A percentile compares a stretch with the other conserved stretches of the same genome.
Conservation (phyloP, 2,888 invertebrate genomes). For the Acrobasis consociella region DNA sequence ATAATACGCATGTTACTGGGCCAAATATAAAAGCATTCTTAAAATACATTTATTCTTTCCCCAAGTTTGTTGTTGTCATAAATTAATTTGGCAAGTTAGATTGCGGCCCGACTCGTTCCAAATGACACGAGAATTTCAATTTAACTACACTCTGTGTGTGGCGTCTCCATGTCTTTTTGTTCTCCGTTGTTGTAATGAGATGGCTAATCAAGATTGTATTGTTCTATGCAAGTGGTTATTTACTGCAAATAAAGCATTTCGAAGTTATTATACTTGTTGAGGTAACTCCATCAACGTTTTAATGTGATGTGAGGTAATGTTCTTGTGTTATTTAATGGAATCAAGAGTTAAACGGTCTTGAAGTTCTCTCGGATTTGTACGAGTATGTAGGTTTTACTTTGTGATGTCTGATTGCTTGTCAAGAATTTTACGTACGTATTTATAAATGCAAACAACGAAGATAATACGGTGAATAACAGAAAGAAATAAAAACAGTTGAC, state of each 20-base stretch:
- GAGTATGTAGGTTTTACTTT: not conserved
- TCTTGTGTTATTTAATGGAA: slow-evolving; percentile 21
- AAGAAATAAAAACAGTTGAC: too few species aligned
- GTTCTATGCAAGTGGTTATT: slow-evolving; percentile 21
- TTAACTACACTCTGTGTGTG: slow-evolving; percentile 52
- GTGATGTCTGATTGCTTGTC: too few species aligned
- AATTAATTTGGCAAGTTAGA: slow-evolving; percentile 76
- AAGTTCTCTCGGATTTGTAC: slow-evolving; percentile 7
- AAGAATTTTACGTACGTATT: too few species aligned
- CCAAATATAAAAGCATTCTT: slow-evolving; percentile 12
- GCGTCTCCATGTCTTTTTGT: slow-evolving; percentile 46
- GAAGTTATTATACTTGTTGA: slow-evolving; percentile 18
- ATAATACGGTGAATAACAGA: too few species aligned
- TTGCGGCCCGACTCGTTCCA: slow-evolving; percentile 52
- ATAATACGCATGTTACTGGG: slow-evolving; percentile 2
- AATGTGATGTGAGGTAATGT: slow-evolving; percentile 11
- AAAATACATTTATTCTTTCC: slow-evolving; percentile 37
- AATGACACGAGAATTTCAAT: slow-evolving; percentile 55
- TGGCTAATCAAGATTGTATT: slow-evolving; percentile 24
- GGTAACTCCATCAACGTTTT: slow-evolving; percentile 17
- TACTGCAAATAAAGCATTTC: slow-evolving; percentile 20
- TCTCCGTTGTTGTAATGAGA: slow-evolving; percentile 28
- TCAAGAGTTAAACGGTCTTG: slow-evolving; percentile 24
- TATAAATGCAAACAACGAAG: too few species aligned
- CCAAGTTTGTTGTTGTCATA: slow-evolving; percentile 55